Evolutionary conservation across 2,888 invertebrate species (phyloP).

Genomic region (Eupelmus urozonus): DNA sequence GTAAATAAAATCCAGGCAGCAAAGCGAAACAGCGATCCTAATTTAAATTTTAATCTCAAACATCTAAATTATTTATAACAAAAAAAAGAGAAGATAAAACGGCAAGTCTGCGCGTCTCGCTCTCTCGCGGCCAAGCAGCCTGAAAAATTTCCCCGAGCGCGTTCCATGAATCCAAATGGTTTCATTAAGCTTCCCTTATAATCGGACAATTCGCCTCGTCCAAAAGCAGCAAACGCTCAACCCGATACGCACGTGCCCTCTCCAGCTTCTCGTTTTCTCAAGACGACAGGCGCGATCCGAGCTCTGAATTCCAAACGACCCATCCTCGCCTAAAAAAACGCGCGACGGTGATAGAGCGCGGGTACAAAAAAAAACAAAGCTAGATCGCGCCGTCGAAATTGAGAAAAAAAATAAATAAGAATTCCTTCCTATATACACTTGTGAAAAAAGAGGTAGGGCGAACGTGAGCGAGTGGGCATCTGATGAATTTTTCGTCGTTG

Average conservation of each 20-base stretch:
- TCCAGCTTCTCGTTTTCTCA: background rate
- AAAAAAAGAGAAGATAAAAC: background rate
- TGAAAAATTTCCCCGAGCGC: slow-evolving; percentile 19
- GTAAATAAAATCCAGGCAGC: too few species aligned
- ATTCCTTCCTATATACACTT: background rate
- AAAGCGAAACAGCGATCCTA: background rate
- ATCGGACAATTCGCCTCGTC: slow-evolving; percentile 23
- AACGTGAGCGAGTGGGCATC: background rate
- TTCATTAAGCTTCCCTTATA: slow-evolving; percentile 32
- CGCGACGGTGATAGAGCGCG: too few species aligned
- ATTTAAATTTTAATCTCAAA: slow-evolving; percentile 11
- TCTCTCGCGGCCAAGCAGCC: background rate
- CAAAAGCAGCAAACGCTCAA: background rate
- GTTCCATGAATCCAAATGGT: slow-evolving; percentile 42
- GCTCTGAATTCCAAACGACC: slow-evolving; percentile 6
- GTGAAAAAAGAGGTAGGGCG: background rate
- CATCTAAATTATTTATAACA: slow-evolving; percentile 2
- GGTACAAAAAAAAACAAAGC: background rate
- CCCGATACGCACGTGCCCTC: background rate
- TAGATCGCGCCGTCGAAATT: too few species aligned
- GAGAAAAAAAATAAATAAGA: background rate
- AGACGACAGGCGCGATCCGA: background rate
- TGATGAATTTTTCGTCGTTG: background rate
- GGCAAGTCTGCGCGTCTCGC: background rate
- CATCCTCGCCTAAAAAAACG: too few species aligned